Conservation (phyloP, 2,888 invertebrate genomes). For the Calephelis perditalis region DNA sequence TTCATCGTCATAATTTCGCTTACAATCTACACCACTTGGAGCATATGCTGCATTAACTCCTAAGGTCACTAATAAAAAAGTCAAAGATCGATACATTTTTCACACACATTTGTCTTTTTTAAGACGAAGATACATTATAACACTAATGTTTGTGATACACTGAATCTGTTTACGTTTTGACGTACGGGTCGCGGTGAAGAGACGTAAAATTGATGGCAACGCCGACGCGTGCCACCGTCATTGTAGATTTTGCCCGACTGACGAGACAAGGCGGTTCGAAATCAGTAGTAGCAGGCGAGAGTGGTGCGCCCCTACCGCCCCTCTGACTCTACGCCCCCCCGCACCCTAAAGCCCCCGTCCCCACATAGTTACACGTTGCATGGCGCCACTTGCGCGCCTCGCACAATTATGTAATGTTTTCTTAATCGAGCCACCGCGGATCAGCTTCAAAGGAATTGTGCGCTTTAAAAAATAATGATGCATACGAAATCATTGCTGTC, state of each 20-base stretch:
- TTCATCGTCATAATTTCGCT: constrained; percentile 60
- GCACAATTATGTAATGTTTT: constrained; percentile 75
- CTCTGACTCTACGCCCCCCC: constrained; percentile 47
- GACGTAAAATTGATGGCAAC: constrained; percentile 42
- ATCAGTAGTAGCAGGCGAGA: constrained; percentile 47
- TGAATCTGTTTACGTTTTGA: constrained; percentile 71
- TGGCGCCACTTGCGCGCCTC: constrained; percentile 72
- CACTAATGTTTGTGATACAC: constrained; percentile 37
- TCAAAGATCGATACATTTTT: constrained; percentile 73
- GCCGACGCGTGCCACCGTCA: constrained; percentile 61
- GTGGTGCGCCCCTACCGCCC: constrained; percentile 60
- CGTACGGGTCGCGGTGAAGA: constrained; percentile 45
- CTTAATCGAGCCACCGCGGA: constrained; percentile 65
- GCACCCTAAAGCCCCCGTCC: constrained; percentile 45
- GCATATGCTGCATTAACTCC: constrained; percentile 67
- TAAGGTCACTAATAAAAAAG: constrained; percentile 72
- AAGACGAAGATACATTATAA: constrained; percentile 11
- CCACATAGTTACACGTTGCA: constrained; percentile 71
- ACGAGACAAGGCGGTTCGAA: constrained; percentile 42
- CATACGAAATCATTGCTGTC: constrained; percentile 17
- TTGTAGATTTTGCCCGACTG: constrained; percentile 67
- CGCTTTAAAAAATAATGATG: constrained; percentile 12
- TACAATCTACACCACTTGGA: constrained; percentile 63
- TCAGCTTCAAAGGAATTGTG: constrained; percentile 45
- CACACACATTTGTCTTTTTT: constrained; percentile 63